Conservation (phyloP, 2,113 vertebrate genomes). For the Paedocypris sp. region DNA sequence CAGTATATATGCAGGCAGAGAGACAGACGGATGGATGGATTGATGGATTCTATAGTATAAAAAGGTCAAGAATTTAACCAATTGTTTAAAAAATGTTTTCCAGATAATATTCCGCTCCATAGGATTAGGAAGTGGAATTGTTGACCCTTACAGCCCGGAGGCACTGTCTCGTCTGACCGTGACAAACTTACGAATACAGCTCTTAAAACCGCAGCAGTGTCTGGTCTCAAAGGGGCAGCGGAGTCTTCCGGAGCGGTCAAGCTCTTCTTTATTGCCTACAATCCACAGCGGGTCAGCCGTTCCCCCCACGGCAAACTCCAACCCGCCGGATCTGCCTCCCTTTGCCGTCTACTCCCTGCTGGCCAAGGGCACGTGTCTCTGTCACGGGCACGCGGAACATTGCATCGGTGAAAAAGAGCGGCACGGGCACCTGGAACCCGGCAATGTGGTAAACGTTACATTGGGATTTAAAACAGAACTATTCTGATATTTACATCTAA, state of each 20-base stretch:
- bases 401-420: conserved; percentile 55
- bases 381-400: conserved; percentile 76
- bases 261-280: background rate
- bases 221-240: conserved; percentile 31
- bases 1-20: no score
- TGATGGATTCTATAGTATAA: no score
- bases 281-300: background rate
- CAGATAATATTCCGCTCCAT: conserved; percentile 77
- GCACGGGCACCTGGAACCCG: conserved; percentile 15
- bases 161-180: conserved; percentile 64
- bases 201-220: conserved; percentile 72
- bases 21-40: no score
- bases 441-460: no score
- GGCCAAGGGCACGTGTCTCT: conserved; percentile 75
- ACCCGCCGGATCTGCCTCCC: conserved; percentile 54
- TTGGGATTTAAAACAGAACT: no score
- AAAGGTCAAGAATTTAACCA: no score
- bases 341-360: conserved; percentile 76
- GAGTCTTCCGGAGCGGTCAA: background rate
- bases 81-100: background rate
- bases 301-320: conserved; percentile 29
- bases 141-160: conserved; percentile 70
- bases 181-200: conserved; percentile 72
- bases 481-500: no score
- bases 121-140: conserved; percentile 50